Conservation (phyloP, 2,113 vertebrate genomes). For the Prunella fulvescens region DNA sequence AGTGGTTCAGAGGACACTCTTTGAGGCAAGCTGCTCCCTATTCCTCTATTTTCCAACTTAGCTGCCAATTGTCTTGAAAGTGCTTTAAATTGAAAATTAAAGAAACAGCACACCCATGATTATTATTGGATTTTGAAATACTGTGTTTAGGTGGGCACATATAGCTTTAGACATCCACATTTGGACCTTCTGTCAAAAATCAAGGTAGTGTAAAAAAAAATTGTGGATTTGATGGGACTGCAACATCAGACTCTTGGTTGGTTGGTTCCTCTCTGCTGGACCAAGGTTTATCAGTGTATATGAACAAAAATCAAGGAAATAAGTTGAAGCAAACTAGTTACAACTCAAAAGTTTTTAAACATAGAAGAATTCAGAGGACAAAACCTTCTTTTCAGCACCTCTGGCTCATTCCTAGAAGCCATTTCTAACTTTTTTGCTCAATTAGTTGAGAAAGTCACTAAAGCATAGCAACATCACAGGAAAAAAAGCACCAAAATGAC, state of each 20-base stretch:
- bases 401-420: neutral
- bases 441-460: constrained; percentile 13
- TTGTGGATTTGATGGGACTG: neutral
- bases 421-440: neutral
- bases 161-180: neutral
- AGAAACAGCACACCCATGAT: neutral
- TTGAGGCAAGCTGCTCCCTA: neutral
- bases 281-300: neutral
- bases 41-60: neutral
- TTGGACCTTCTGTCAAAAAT: neutral
- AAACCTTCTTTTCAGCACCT: constrained; percentile 11
- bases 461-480: neutral
- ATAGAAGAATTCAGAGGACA: neutral
- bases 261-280: neutral
- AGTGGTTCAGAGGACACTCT: neutral
- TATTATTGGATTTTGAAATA: neutral
- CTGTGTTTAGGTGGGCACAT: neutral
- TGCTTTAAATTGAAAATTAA: neutral
- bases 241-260: neutral
- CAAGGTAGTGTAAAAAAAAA: neutral
- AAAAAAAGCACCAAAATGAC: neutral
- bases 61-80: neutral
- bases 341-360: constrained; percentile 4
- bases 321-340: neutral
- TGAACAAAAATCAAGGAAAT: neutral